These are phyloP conservation scores for Sitodiplosis mosellana DNA, from an alignment of 1,140 invertebrate species.

Conservation along the genomic window DNA sequence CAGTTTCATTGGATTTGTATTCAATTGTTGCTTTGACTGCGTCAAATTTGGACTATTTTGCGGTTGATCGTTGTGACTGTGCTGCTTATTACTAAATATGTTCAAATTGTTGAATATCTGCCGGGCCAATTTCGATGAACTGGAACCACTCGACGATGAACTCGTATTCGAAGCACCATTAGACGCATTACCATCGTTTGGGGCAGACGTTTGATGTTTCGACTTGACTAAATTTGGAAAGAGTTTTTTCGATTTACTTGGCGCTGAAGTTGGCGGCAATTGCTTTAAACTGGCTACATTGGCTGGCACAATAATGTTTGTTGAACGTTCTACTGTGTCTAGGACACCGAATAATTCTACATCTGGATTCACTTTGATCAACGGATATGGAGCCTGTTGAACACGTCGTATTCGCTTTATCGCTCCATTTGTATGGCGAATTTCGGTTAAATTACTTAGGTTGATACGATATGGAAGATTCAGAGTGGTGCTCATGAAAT, in stretches of 20 bases:
- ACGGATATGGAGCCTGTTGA: constrained; percentile 60
- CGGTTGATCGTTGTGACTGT: too few relatives aligned
- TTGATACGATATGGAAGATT: constrained; percentile 61
- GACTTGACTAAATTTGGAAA: constrained; percentile 1
- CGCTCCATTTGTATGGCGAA: constrained; percentile 48
- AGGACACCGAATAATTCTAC: neutral
- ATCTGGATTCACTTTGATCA: constrained; percentile 33
- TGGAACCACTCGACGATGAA: constrained; percentile 8
- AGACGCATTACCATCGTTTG: constrained; percentile 6
- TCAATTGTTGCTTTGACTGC: too few relatives aligned
- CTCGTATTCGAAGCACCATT: constrained; percentile 2
- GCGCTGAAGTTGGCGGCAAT: neutral
- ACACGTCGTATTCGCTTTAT: constrained; percentile 49
- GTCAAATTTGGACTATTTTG: too few relatives aligned
- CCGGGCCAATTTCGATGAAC: constrained; percentile 42
- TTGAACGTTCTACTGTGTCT: neutral
- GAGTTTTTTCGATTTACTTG: neutral
- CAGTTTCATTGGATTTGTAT: too few relatives aligned
- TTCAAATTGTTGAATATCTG: constrained; percentile 62
- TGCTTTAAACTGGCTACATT: neutral
- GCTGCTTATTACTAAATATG: constrained; percentile 41
- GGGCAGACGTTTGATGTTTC: constrained; percentile 9
- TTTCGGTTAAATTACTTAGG: constrained; percentile 59
- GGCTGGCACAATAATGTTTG: neutral
- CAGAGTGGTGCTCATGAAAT: constrained; percentile 47